Base-by-base conservation (phyloP, 2,888 invertebrate genomes). In the Aspidapion aeneum region DNA sequence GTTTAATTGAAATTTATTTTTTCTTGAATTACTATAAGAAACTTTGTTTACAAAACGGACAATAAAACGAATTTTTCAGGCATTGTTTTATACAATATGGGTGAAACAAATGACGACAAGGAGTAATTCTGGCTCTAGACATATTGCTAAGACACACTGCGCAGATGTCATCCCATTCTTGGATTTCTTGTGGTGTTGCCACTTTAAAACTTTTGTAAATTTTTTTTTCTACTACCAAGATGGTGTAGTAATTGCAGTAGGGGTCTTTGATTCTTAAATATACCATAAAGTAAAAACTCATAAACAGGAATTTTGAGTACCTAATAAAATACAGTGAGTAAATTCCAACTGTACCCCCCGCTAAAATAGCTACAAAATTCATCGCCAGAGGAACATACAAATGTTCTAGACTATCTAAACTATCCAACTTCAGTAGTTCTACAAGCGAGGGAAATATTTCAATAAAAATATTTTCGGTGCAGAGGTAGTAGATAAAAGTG, bases 81-180 rank as follows among this genome's bases (percentile, higher is more conserved):
- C 91, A 91, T 67, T 85, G 84, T 64, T 90, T 82, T 19, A 92
- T 80, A 73, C 92, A 92, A 72, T 88, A 86, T 0, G 89, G 89
- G 78, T 92, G 92, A 79, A 91, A 92, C 73, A 88, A 84, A 75
- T 92, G 92, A 55, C 88, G 88, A 73, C 92, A 92, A 0, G 91
- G 90, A 0, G 91, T 92, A 50, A 91, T 86, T 55, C 90, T 82
- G 0, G 91, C 91, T 7, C 85, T 84, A 60, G 81, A 83, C 90
- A 92, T 90, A 12, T 80, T 77, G 63, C 84, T 87, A 50, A 92
- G 81, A 72, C 92, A 92, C 1, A 92, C 89, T 0, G 91, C 89
- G 76, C 92, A 92, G 5, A 91, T 88, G 71, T 92, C 91, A 69
- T 91, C 89, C 70, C 88, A 84, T 16, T 83, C 83, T 16, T 83